phyloP scores from a whole-genome alignment of 2,888 invertebrate species.

The Cephus spinipes region DNA sequence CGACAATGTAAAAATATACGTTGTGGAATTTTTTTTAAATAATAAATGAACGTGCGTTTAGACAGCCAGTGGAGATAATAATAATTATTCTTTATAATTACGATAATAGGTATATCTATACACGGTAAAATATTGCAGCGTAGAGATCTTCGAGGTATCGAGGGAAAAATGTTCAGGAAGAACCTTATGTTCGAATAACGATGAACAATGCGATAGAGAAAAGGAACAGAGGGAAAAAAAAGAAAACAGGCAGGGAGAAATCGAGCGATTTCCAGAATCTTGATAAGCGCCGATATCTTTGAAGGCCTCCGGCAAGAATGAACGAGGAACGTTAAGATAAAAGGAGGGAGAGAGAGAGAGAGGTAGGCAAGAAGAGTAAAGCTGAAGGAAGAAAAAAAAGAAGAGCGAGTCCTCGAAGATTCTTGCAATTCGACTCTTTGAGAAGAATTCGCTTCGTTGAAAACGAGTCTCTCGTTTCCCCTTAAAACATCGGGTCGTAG shows the following conservation, averaged over 20 bases:
- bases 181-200: background rate
- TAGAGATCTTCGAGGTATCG: background rate
- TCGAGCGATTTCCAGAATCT: background rate
- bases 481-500: background rate
- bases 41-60: background rate
- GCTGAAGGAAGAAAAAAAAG: conserved; percentile 12
- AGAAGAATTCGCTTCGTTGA: background rate
- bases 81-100: background rate
- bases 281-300: conserved; percentile 12
- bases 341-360: conserved; percentile 2
- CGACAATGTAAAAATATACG: background rate
- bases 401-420: conserved; percentile 10
- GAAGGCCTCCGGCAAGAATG: conserved; percentile 14
- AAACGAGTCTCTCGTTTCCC: background rate
- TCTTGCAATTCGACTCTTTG: background rate
- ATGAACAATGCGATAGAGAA: conserved; percentile 11
- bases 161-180: background rate
- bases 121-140: background rate
- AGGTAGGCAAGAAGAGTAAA: conserved; percentile 19
- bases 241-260: conserved; percentile 8
- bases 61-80: background rate
- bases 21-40: background rate
- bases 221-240: conserved; percentile 19
- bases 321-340: conserved; percentile 10
- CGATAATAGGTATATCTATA: background rate